Base-by-base conservation (phyloP, 2,888 invertebrate genomes). In the Tetramorium bicarinatum region DNA sequence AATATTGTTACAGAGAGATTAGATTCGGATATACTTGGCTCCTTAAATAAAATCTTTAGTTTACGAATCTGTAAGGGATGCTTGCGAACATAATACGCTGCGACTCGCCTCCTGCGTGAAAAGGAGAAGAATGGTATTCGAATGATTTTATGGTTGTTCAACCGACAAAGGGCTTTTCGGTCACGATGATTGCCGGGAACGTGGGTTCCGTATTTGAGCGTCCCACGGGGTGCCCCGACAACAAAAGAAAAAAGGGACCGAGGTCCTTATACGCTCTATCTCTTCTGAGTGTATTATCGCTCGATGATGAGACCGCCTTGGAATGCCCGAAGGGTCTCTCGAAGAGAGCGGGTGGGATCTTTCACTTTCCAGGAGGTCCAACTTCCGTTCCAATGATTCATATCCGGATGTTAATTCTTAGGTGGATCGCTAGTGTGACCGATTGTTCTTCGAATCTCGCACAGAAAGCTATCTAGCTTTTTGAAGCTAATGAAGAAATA, bases 321-420 rank as follows among this genome's bases (percentile, higher is more conserved):
- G 71, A 80, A 80, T 72, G 69, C 11, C 52, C n/a, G 49, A 72
- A 71, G 59, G 59, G 34, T 25, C 34, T 71, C 47, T 34, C 34
- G 13, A 15, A 47, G 34, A 47, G 34, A 47, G 34, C 25, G 54
- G n/a, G 13, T 34, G 21, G 6, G 21, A 71, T 34, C 29, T 54
- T 56, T 69, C 8, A 21, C 47, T 79, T 21, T 59, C 13, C 13
- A 34, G 25, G 47, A 72, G 79, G 71, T 47, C 59, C 38, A 47
- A 49, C 72, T 80, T 80, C 79, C 79, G 79, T 80, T 13, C 49
- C 49, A 49, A 59, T 80, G 79, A 80, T 72, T 80, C 79, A 80
- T 38, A 80, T 80, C 79, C 72, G 79, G 72, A 80, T 59, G 18
- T 80, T 25, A 72, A 15, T 3, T 47, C 18, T 29, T 69, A 18